These are phyloP conservation scores for Holothuria scabra DNA, from an alignment of 53 echinoderm and acorn worm genomes.

Conservation along the genomic window DNA sequence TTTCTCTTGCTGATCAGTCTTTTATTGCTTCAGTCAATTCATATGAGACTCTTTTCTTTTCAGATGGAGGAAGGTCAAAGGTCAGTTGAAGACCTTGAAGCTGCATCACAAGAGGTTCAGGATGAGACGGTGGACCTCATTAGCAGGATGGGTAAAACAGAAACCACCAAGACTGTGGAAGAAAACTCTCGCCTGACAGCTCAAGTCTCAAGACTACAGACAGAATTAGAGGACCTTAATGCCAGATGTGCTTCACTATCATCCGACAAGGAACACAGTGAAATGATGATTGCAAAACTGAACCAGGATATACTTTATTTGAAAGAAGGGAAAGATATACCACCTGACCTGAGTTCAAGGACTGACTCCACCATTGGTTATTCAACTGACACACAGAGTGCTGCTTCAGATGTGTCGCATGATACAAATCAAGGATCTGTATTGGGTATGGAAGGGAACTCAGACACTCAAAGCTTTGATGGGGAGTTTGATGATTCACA, in stretches of 20 bases:
- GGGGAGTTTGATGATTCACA: slow-evolving; percentile 97
- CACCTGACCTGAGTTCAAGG: slow-evolving; percentile 14
- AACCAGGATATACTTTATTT: slow-evolving; percentile 66
- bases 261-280: slow-evolving; percentile 78
- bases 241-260: slow-evolving; percentile 63
- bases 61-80: slow-evolving; percentile 84
- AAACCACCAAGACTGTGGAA: slow-evolving; percentile 58
- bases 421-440: slow-evolving; percentile 11
- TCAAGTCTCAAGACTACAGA: slow-evolving; percentile 72
- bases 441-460: slow-evolving; percentile 58
- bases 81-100: slow-evolving; percentile 75
- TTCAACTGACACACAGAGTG: slow-evolving; percentile 5
- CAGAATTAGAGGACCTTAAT: slow-evolving; percentile 61
- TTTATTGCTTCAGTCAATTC: too few relatives aligned
- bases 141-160: slow-evolving; percentile 56
- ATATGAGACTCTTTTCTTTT: too few relatives aligned
- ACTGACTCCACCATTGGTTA: slow-evolving; percentile 22
- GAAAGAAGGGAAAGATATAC: slow-evolving; percentile 31
- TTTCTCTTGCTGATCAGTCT: too few relatives aligned
- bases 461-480: slow-evolving; percentile 91
- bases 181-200: slow-evolving; percentile 78
- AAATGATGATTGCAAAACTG: slow-evolving; percentile 67
- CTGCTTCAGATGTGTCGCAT: background rate
- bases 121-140: slow-evolving; percentile 77
- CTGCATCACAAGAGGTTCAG: slow-evolving; percentile 58